Conservation (phyloP, 2,888 invertebrate genomes). For the Lydus trimaculatus region DNA sequence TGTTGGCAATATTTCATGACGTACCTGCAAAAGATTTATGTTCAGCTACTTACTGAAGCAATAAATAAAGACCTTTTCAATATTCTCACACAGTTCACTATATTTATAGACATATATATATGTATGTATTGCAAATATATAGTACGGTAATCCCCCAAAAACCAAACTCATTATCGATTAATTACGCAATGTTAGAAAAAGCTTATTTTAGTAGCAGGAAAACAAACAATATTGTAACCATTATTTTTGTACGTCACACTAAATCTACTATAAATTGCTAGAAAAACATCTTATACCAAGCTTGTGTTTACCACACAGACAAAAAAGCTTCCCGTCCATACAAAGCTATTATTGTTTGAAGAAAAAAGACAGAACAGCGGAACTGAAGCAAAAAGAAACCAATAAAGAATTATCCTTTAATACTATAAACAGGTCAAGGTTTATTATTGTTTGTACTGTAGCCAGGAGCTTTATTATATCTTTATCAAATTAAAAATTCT, state of each 20-base stretch:
- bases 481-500: not conserved
- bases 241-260: not conserved
- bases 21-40: constrained; percentile 48
- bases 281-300: not conserved
- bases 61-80: constrained; percentile 49
- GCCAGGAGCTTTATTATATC: not conserved
- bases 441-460: not conserved
- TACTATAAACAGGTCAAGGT: not conserved
- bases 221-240: not conserved
- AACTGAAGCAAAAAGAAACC: not conserved
- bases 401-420: not conserved
- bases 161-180: not conserved
- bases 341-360: not conserved
- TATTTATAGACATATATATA: constrained; percentile 30
- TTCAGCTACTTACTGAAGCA: constrained; percentile 41
- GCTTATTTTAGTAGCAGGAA: not conserved
- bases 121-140: no score
- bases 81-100: constrained; percentile 38
- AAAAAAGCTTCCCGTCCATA: not conserved
- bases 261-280: constrained; percentile 1
- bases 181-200: not conserved
- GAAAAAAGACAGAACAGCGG: not conserved
- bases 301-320: not conserved
- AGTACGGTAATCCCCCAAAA: not conserved
- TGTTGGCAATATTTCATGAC: constrained; percentile 48